Base-by-base conservation (phyloP, 2,888 invertebrate genomes). In the Phragmatobia fuliginosa region DNA sequence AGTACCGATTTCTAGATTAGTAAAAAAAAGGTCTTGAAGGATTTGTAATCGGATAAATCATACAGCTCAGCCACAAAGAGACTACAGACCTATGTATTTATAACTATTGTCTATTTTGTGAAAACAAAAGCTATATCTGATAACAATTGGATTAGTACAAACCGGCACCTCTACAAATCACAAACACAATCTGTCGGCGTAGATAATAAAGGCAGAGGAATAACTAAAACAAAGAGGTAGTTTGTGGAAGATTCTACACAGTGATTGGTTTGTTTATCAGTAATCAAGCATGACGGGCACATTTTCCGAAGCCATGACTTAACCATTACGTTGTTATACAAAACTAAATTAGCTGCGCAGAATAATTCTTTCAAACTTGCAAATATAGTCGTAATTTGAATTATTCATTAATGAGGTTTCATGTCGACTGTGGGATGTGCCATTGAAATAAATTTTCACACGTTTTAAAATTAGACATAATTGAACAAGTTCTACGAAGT, bases 41-140 rank as follows among this genome's bases (percentile, higher is more conserved):
- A 91, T 90, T 89, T 89, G 87, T 88, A 90, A 92, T 80, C 84
- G 83, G 87, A 85, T 83, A 84, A 89, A 88, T 91, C 91, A 92
- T 94, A 92, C 93, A 94, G 94, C 93, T 93, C 92, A 94, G 93
- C 91, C 90, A 90, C 84, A 90, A 88, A 87, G 83, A 83, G 81
- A 81, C 84, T 79, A 74, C 83, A 84, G 84, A 87, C 87, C 85
- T 80, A 80, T 78, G 81, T 77, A 6, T 84, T 85, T 83, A n/a
- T 82, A 77, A 76, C 70, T 68, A 71, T 72, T 72, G 73, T 74
- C 74, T 81, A 82, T 84, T 87, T 86, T n/a, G n/a, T 81, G 74
- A 83, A 85, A 83, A 87, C 81, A 85, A 87, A 86, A 80, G 78
- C 73, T 73, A 77, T 78, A 78, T 67, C 72, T 69, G 79, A 76